Percentiles rank a stretch among this genome's conserved stretches.
Evolutionary conservation across 1,140 invertebrate species (phyloP).

Genomic region (Elysia chlorotica): DNA sequence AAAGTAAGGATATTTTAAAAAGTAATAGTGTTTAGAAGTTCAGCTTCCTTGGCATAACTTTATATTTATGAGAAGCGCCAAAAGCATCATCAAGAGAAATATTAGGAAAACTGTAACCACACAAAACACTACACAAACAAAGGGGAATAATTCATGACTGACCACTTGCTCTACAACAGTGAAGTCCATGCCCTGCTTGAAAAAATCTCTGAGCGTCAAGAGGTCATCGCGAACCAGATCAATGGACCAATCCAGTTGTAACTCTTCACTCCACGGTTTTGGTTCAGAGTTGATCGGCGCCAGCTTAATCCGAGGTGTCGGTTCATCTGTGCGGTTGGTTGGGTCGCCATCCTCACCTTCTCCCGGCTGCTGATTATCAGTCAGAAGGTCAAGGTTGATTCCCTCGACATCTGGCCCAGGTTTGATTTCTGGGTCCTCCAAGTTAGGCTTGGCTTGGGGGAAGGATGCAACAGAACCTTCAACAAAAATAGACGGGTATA

Average conservation of each 20-base stretch:
- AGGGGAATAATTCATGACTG: no score
- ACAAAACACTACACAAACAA: no score
- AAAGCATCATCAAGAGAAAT: no score
- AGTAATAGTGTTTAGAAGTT: no score
- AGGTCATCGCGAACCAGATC: constrained; percentile 48
- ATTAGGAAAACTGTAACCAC: no score
- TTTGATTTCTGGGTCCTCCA: not conserved
- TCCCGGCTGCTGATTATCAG: not conserved
- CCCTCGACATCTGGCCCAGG: not conserved
- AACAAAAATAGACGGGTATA: no score
- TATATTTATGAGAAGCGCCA: no score
- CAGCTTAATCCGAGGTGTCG: not conserved
- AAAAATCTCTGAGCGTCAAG: constrained; percentile 51
- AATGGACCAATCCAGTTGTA: constrained; percentile 49
- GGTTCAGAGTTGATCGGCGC: constrained; percentile 38
- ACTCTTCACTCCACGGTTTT: constrained; percentile 46
- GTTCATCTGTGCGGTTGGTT: not conserved
- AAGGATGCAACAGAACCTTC: not conserved
- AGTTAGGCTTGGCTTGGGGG: not conserved
- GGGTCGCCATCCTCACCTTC: not conserved
- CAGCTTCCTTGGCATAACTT: no score
- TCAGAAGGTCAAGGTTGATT: not conserved
- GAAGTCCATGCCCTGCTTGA: constrained; percentile 55
- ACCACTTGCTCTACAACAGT: constrained; percentile 56
- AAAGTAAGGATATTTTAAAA: no score